Conservation (phyloP, 64 coral and sea anemone species). For the Stichodactyla helianthus region DNA sequence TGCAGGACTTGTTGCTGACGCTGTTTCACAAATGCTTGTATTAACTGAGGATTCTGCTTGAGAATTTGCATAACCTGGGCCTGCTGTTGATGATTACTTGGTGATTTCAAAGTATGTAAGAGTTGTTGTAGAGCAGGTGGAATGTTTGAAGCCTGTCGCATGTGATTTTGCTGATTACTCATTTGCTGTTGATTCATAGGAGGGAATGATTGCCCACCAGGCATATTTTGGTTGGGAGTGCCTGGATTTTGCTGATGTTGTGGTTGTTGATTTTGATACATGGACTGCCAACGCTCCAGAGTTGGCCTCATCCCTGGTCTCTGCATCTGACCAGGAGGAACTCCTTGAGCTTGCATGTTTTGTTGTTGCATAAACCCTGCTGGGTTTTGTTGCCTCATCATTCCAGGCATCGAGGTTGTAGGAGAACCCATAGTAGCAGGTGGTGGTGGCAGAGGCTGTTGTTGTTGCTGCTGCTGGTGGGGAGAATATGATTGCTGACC, state of each 20-base stretch:
- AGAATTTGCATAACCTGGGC: conserved; percentile 87
- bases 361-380: conserved; percentile 40
- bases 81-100: conserved; percentile 58
- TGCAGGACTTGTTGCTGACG: conserved; percentile 44
- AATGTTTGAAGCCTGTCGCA: conserved; percentile 41
- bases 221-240: conserved; percentile 36
- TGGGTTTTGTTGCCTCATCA: conserved; percentile 14
- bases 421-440: conserved; percentile 35
- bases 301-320: conserved; percentile 30
- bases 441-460: conserved; percentile 6
- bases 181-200: conserved; percentile 52
- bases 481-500: conserved; percentile 27
- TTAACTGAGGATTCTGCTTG: conserved; percentile 85
- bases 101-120: conserved; percentile 58
- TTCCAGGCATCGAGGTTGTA: conserved; percentile 23
- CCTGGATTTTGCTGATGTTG: conserved; percentile 46
- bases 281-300: conserved; percentile 23
- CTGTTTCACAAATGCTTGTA: conserved; percentile 67
- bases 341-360: conserved; percentile 19
- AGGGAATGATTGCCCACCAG: conserved; percentile 41
- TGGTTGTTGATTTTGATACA: conserved; percentile 25
- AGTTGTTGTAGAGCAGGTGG: conserved; percentile 74
- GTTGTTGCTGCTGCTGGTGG: conserved; percentile 33
- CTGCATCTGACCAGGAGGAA: conserved; percentile 34
- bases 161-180: conserved; percentile 57